Evolutionary conservation across 2,113 vertebrate genomes (phyloP).

Genomic region (Murina feae): DNA sequence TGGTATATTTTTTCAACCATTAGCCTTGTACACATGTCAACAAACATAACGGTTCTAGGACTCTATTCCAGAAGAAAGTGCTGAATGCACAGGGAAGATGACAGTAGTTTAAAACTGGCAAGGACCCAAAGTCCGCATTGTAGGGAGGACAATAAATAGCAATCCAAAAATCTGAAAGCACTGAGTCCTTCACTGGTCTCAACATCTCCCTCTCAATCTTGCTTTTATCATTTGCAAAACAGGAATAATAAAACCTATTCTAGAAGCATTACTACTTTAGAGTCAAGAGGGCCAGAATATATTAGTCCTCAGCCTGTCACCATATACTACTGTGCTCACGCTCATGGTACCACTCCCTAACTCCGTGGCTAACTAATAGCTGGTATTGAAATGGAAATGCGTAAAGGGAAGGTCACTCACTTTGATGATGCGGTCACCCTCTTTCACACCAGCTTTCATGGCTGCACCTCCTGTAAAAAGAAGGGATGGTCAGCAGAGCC

Average conservation of each 20-base stretch:
- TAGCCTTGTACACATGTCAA: background rate
- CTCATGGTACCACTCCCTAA: background rate
- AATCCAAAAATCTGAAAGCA: background rate
- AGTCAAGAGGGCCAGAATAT: background rate
- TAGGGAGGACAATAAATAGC: background rate
- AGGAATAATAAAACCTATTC: background rate
- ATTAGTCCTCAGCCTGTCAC: background rate
- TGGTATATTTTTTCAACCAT: background rate
- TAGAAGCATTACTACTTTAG: background rate
- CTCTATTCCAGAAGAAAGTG: background rate
- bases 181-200: background rate
- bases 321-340: too few species aligned
- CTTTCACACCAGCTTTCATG: conserved; percentile 94
- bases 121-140: background rate
- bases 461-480: conserved; percentile 89
- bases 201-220: background rate
- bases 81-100: background rate
- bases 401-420: conserved; percentile 70
- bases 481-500: conserved; percentile 31
- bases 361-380: background rate
- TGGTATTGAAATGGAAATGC: background rate
- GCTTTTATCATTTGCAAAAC: background rate
- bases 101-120: background rate
- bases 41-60: background rate
- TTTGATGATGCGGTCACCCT: conserved; percentile 96